Percentiles rank a stretch among this genome's conserved stretches.
Evolutionary conservation across 2,113 vertebrate genomes (phyloP).

Genomic region (Guaruba guarouba): DNA sequence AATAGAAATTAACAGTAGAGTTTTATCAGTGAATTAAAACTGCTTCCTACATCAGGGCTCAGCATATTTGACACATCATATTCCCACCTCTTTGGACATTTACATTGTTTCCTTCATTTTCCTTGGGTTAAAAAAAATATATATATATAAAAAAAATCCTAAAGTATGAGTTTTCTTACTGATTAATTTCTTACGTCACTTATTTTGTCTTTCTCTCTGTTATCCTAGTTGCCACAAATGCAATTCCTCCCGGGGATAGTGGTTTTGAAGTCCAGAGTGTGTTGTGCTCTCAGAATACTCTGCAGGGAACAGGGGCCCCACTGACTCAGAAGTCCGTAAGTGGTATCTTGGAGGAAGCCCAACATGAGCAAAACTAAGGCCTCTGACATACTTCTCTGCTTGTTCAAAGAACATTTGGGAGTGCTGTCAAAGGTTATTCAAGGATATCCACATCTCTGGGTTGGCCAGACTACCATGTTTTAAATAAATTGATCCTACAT

Average conservation of each 20-base stretch:
- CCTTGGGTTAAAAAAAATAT: background rate
- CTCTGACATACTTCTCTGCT: slow-evolving; percentile 31
- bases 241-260: background rate
- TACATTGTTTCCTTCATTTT: background rate
- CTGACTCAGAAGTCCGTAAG: background rate
- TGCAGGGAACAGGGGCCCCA: background rate
- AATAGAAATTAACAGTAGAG: background rate
- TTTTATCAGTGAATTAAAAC: background rate
- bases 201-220: background rate
- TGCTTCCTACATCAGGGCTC: background rate
- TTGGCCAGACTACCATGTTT: slow-evolving; percentile 23
- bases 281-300: rapidly evolving
- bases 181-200: background rate
- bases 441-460: slow-evolving; percentile 3
- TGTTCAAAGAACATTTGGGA: slow-evolving; percentile 44
- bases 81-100: background rate
- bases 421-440: slow-evolving; percentile 41
- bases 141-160: background rate
- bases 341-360: background rate
- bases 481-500: slow-evolving; percentile 29
- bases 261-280: background rate
- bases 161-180: background rate
- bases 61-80: background rate
- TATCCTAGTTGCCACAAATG: background rate
- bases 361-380: background rate